phyloP scores from a whole-genome alignment of 2,797 vertebrate genomes.

The Crocidura indochinensis region DNA sequence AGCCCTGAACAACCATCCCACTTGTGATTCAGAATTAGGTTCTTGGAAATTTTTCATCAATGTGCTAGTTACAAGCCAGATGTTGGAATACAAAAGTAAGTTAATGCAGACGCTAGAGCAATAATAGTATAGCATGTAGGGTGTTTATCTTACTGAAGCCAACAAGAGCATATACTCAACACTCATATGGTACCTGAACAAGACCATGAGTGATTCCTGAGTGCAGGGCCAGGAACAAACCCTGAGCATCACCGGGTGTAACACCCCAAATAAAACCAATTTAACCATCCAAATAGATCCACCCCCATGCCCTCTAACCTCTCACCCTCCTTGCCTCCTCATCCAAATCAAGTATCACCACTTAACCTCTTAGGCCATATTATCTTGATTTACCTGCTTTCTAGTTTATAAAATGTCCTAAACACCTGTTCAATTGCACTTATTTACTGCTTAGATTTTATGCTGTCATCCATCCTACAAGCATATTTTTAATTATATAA shows the following conservation, averaged over 20 bases:
- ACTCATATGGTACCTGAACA: too few relatives aligned
- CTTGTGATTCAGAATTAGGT: slow-evolving; percentile 27
- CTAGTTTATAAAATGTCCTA: background rate
- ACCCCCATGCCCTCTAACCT: background rate
- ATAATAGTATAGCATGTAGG: too few relatives aligned
- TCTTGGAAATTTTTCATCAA: background rate
- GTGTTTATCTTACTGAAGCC: too few relatives aligned
- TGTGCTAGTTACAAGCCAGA: background rate
- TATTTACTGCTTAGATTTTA: background rate
- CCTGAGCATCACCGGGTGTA: too few relatives aligned
- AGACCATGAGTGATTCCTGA: too few relatives aligned
- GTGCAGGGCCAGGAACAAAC: too few relatives aligned
- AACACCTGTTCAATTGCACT: background rate
- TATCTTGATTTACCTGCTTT: background rate
- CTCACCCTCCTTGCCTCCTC: background rate
- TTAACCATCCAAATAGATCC: too few relatives aligned
- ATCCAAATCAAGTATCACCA: rapidly evolving
- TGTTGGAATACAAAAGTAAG: background rate
- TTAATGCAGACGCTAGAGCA: too few relatives aligned
- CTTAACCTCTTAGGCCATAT: background rate
- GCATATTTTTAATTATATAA: too few relatives aligned
- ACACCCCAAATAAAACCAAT: too few relatives aligned
- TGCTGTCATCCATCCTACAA: background rate
- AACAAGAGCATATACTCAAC: too few relatives aligned
- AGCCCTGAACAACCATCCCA: background rate